A percentile compares a stretch with the other conserved stretches of the same genome.
These are phyloP conservation scores for Icerya purchasi DNA, from an alignment of 2,888 invertebrate genomes.

Conservation along the genomic window DNA sequence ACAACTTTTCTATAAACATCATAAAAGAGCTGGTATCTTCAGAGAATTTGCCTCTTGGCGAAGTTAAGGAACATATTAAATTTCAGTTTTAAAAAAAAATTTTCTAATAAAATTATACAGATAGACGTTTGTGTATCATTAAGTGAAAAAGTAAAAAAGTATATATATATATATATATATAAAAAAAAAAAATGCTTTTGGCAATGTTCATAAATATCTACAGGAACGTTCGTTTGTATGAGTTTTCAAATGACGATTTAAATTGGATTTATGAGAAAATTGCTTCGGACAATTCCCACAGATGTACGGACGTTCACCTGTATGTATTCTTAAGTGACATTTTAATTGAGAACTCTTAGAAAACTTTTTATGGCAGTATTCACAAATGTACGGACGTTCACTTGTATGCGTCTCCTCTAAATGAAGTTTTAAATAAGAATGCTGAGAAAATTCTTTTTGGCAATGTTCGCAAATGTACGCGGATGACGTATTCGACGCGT, in stretches of 20 bases:
- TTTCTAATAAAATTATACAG: too few species aligned
- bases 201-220: background rate
- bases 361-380: background rate
- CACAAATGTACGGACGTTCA: background rate
- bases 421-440: background rate
- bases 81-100: too few species aligned
- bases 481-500: background rate
- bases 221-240: background rate
- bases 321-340: background rate
- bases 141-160: too few species aligned
- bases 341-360: background rate
- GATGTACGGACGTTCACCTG: background rate
- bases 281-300: background rate
- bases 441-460: background rate
- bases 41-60: too few species aligned
- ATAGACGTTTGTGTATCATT: too few species aligned
- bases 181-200: too few species aligned
- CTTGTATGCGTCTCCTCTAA: background rate
- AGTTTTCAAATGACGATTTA: background rate
- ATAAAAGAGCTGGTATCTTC: too few species aligned
- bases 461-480: background rate
- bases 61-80: too few species aligned
- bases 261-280: background rate
- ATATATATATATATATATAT: too few species aligned
- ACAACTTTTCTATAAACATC: too few species aligned